These are phyloP conservation scores for Thomomys bottae DNA, from an alignment of 2,113 vertebrate species.

Conservation along the genomic window DNA sequence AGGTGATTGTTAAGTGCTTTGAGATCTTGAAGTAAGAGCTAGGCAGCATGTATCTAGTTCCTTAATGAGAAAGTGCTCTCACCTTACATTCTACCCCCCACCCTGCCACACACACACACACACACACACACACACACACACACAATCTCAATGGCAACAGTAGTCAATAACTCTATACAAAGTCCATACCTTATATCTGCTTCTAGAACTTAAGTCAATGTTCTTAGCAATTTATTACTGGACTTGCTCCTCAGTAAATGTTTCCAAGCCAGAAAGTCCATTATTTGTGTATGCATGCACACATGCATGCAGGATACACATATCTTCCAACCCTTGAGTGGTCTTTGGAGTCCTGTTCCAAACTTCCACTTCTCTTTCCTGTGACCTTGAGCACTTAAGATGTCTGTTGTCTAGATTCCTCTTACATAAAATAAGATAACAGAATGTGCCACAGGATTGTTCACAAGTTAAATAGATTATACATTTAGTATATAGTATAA, in stretches of 20 bases:
- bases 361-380: not conserved
- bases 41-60: not conserved
- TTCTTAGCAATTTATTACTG: constrained; percentile 16
- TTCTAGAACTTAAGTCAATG: not conserved
- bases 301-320: not conserved
- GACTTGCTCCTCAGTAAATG: not conserved
- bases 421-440: constrained; percentile 1
- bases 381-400: constrained; percentile 19
- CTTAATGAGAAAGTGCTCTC: constrained; percentile 55
- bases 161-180: constrained; percentile 19
- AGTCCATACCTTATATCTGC: constrained; percentile 13
- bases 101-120: not conserved
- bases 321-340: not conserved
- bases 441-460: not conserved
- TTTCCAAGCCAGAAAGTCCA: not conserved
- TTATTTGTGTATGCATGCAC: not conserved
- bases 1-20: constrained; percentile 39
- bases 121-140: not conserved
- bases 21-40: constrained; percentile 50
- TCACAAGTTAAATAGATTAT: not conserved
- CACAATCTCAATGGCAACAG: constrained; percentile 7
- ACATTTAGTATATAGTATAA: not conserved
- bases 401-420: not conserved
- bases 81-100: not conserved
- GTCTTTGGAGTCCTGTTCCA: not conserved